Evolutionary conservation across 2,113 vertebrate species (phyloP).

Genomic region (Ceratotherium simum): DNA sequence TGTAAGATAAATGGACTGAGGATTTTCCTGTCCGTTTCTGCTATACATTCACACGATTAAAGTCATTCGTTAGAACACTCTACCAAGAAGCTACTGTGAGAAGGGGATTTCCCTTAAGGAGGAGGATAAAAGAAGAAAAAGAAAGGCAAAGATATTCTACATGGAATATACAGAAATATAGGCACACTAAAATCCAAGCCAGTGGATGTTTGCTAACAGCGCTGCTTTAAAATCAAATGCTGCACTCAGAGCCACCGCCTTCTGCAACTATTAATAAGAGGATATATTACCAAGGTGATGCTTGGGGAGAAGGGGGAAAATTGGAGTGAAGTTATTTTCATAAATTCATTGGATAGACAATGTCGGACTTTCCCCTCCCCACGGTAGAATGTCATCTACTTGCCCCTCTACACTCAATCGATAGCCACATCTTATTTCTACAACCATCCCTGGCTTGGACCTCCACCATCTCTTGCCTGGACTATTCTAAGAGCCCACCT

Average conservation of each 20-base stretch:
- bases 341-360: neutral
- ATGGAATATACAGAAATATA: constrained; percentile 69
- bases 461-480: neutral
- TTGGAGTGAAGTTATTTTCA: neutral
- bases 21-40: constrained; percentile 78
- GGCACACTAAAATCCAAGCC: constrained; percentile 61
- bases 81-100: constrained; percentile 73
- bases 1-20: constrained; percentile 85
- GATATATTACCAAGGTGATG: neutral
- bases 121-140: constrained; percentile 62
- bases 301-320: neutral
- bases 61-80: constrained; percentile 85
- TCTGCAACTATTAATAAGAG: neutral
- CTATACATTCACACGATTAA: constrained; percentile 77
- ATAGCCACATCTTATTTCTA: neutral
- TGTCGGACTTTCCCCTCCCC: neutral
- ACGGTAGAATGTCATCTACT: too few species aligned
- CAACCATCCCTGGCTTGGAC: neutral
- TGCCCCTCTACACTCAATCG: neutral
- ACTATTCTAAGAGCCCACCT: neutral
- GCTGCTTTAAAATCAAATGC: neutral
- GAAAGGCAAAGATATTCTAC: constrained; percentile 80
- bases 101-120: constrained; percentile 76
- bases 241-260: neutral
- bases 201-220: neutral